Evolutionary conservation across 2,888 invertebrate species (phyloP), one percentile per base, ranked within the genome.

Genomic region (Melanargia galathea): DNA sequence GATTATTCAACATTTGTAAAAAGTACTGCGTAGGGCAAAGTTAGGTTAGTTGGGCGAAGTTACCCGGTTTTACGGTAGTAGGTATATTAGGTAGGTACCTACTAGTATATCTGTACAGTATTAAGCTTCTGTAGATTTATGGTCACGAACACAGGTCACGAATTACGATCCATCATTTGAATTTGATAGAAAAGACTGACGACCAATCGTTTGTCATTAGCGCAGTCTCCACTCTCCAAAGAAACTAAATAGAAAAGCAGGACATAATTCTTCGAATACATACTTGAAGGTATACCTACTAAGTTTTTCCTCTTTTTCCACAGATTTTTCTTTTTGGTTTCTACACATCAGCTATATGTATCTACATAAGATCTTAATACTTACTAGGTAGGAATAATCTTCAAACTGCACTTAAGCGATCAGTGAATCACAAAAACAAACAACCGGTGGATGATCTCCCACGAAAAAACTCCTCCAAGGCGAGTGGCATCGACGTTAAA

Each of bases 401-500:
- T 51, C 24, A 26, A 51, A 30, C 51, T 30, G 51, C 35, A 54
- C 20, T 22, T 38, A 24, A 52, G 22, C 22, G 43, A 35, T 35
- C 52, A 54, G 35, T 35, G 33, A 54, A 54, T 46, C 45, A 35
- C 20, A 35, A 33, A 43, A 46, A 55, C 38, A 55, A 43, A 43
- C 55, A 57, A 57, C n/a, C 20, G 20, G 18, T 30, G 33, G 40
- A 24, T 26, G 33, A 52, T 30, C 30, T 26, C 45, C 43, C 45
- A 57, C 45, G 20, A 60, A 51, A 51, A 30, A 60, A 10, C 20
- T 24, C 22, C 11, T 3, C 30, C 33, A 46, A 60, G 43, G 48
- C 49, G 48, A 63, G 33, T 56, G 10, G 49, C 45, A 57, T 56
- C 18, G 11, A 43, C 20, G 60, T 45, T 63, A 54, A 58, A 63